These are phyloP conservation scores for Lycorma delicatula DNA, from an alignment of 1,140 invertebrate genomes.

Conservation along the genomic window DNA sequence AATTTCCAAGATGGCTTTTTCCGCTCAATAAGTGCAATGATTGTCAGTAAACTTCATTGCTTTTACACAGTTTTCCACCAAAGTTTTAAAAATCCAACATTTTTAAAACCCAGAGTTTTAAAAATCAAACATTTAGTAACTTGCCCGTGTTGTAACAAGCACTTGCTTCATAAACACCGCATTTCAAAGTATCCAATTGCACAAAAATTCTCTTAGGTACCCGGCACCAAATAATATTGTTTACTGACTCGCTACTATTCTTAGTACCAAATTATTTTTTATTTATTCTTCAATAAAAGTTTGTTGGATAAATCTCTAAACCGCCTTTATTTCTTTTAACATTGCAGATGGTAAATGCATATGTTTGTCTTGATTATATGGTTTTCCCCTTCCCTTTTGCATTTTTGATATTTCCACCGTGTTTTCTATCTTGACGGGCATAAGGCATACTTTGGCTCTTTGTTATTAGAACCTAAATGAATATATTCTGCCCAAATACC, in stretches of 20 bases:
- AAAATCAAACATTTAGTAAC: constrained; percentile 11
- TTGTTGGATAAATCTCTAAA: constrained; percentile 14
- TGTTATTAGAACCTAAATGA: constrained; percentile 15
- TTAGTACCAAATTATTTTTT: constrained; percentile 11
- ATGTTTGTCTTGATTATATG: constrained; percentile 12
- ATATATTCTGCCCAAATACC: constrained; percentile 8
- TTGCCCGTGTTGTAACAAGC: constrained; percentile 10
- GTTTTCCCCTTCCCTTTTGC: background rate
- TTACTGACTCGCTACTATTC: constrained; percentile 16
- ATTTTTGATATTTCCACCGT: constrained; percentile 19
- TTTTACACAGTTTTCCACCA: constrained; percentile 5
- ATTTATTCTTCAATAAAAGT: constrained; percentile 6
- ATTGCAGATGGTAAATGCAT: constrained; percentile 11
- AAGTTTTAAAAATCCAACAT: too few species aligned
- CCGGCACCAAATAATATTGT: constrained; percentile 9
- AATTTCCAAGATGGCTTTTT: too few species aligned
- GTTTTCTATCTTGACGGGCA: constrained; percentile 11
- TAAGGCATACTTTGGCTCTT: constrained; percentile 16
- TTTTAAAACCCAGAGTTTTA: constrained; percentile 3
- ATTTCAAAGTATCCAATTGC: constrained; percentile 6
- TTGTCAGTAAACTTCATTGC: constrained; percentile 4
- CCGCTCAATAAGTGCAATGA: too few species aligned
- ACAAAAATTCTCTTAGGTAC: constrained; percentile 13
- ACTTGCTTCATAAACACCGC: constrained; percentile 16
- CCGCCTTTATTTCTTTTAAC: constrained; percentile 11